Percentiles rank a stretch among this genome's conserved stretches.
phyloP scores from a whole-genome alignment of 2,113 vertebrate species.

The Lampris megalopsis region DNA sequence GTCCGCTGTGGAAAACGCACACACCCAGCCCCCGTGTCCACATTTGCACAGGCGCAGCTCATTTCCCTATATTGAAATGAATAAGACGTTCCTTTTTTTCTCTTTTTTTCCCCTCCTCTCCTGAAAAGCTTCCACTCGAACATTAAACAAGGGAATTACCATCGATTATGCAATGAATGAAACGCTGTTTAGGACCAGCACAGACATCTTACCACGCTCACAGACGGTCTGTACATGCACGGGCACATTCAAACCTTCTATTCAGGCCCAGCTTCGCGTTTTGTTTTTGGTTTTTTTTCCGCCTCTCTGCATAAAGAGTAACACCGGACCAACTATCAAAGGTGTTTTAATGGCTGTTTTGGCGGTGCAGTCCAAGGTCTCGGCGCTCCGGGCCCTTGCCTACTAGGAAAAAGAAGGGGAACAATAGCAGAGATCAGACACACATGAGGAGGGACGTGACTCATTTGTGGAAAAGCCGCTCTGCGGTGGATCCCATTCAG shows the following conservation, averaged over 20 bases:
- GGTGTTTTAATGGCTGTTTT: neutral
- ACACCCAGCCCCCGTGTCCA: conserved; percentile 55
- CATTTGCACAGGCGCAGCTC: conserved; percentile 62
- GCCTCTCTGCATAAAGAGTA: conserved; percentile 8
- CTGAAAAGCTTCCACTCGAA: conserved; percentile 22
- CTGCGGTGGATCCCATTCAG: conserved; percentile 19
- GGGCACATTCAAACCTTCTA: conserved; percentile 15
- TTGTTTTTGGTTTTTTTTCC: neutral
- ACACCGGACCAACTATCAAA: conserved; percentile 13
- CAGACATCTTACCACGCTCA: neutral
- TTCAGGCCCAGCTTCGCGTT: neutral
- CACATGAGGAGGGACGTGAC: conserved; percentile 22
- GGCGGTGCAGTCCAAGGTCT: neutral
- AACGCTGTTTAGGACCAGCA: neutral
- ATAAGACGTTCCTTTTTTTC: conserved; percentile 60
- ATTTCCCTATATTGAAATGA: conserved; percentile 71
- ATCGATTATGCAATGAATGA: conserved; percentile 24
- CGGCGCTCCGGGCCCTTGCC: conserved; percentile 9
- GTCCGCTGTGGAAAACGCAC: conserved; percentile 69
- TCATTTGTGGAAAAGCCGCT: conserved; percentile 39
- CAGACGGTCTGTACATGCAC: conserved; percentile 24
- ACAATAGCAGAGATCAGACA: conserved; percentile 37
- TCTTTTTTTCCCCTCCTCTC: conserved; percentile 11
- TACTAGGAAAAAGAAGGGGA: conserved; percentile 8
- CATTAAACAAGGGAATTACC: conserved; percentile 24